Evolutionary conservation across 2,888 invertebrate genomes (phyloP).

Genomic region (Geotrupes spiniger): DNA sequence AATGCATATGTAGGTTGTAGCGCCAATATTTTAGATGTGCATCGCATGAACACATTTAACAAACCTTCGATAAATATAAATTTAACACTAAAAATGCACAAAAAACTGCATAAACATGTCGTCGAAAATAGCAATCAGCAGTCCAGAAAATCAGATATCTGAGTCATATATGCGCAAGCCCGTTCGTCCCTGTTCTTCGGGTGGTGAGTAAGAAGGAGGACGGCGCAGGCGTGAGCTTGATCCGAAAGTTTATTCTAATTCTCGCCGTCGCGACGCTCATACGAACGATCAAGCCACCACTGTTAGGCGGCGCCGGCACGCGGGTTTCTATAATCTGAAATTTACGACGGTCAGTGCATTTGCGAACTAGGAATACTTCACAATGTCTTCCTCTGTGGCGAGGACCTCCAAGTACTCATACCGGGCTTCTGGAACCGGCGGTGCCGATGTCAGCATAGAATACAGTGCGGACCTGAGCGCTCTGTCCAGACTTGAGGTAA

Average conservation of each 20-base stretch:
- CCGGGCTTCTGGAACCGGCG: constrained; percentile 75
- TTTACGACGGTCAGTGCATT: constrained; percentile 47
- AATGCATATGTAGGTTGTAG: not conserved
- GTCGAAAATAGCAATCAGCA: constrained; percentile 36
- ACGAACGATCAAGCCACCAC: constrained; percentile 61
- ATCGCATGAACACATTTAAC: not conserved
- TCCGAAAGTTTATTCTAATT: constrained; percentile 40
- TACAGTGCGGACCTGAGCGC: constrained; percentile 92
- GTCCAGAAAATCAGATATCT: constrained; percentile 40
- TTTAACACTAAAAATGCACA: constrained; percentile 28
- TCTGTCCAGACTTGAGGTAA: constrained; percentile 94
- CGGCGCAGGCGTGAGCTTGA: constrained; percentile 36
- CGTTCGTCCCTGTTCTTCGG: constrained; percentile 23
- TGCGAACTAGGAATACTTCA: constrained; percentile 23
- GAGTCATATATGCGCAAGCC: constrained; percentile 40
- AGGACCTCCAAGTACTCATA: constrained; percentile 91
- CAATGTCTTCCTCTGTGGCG: constrained; percentile 49
- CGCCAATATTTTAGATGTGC: constrained; percentile 7
- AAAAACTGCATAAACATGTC: constrained; percentile 37
- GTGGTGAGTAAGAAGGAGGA: constrained; percentile 11
- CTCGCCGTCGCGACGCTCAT: constrained; percentile 53
- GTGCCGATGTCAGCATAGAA: constrained; percentile 90
- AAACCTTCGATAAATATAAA: constrained; percentile 7
- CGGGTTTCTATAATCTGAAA: constrained; percentile 44
- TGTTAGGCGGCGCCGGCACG: constrained; percentile 58